Percentiles rank a stretch among this genome's conserved stretches.
Evolutionary conservation across 2,888 invertebrate genomes (phyloP).

Genomic region (Camponotus fellah): DNA sequence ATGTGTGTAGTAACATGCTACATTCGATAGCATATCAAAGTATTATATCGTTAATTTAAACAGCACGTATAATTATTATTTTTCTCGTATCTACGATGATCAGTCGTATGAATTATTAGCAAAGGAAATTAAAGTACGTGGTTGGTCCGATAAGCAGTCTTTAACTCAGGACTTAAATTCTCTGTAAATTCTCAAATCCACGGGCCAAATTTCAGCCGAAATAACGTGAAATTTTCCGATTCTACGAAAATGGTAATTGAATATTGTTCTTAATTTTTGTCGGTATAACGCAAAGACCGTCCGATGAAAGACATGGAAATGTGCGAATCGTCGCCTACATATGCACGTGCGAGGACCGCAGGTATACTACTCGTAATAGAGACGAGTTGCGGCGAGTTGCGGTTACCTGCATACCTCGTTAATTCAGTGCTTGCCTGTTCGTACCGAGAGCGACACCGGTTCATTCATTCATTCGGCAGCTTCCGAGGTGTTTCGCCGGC

Average conservation of each 20-base stretch:
- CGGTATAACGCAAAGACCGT: neutral
- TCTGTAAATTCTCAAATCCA: neutral
- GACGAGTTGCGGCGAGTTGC: constrained; percentile 72
- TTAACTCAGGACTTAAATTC: neutral
- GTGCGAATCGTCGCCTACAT: neutral
- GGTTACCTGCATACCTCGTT: constrained; percentile 74
- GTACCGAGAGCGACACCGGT: constrained; percentile 63
- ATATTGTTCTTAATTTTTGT: constrained; percentile 4
- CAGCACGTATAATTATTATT: neutral
- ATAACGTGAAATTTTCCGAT: neutral
- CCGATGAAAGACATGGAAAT: neutral
- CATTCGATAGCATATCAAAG: neutral
- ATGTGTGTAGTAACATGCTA: neutral
- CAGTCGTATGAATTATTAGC: neutral
- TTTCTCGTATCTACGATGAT: neutral
- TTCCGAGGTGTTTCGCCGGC: constrained; percentile 62
- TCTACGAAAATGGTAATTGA: neutral
- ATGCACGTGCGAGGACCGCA: constrained; percentile 27
- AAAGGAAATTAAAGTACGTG: neutral
- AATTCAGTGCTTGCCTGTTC: constrained; percentile 71
- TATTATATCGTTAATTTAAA: neutral
- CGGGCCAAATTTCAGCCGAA: neutral
- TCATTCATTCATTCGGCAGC: constrained; percentile 71
- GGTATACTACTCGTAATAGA: constrained; percentile 76
- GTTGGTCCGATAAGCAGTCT: neutral